These are phyloP conservation scores for Philaenus spumarius DNA, from an alignment of 1,140 invertebrate species.

Conservation along the genomic window DNA sequence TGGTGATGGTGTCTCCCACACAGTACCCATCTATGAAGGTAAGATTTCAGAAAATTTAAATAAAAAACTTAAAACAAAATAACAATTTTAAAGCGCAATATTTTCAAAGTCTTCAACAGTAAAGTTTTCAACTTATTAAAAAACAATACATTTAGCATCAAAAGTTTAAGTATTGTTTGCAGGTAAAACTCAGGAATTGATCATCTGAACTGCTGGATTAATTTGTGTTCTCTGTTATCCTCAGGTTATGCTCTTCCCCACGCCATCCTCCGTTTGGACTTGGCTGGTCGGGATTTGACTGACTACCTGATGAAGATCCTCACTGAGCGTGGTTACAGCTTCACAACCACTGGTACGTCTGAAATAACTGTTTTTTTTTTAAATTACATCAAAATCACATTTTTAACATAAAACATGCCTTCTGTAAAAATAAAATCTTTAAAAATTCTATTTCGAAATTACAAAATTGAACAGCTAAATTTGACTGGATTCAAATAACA, in stretches of 20 bases:
- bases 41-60: too few species aligned
- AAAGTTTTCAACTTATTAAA: neutral
- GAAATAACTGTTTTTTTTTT: neutral
- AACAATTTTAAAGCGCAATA: neutral
- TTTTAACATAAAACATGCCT: too few species aligned
- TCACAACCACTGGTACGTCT: constrained; percentile 43
- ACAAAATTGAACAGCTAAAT: too few species aligned
- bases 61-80: neutral
- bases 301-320: constrained; percentile 86
- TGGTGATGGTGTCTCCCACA: constrained; percentile 81
- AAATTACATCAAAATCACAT: neutral
- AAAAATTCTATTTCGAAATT: neutral
- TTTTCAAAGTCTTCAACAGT: neutral
- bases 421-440: too few species aligned
- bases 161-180: neutral
- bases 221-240: constrained; percentile 15
- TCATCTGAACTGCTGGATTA: neutral
- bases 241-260: constrained; percentile 53
- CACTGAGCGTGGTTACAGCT: constrained; percentile 58
- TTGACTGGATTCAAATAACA: too few species aligned
- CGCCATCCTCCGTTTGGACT: constrained; percentile 81
- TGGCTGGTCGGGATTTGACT: constrained; percentile 84
- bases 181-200: neutral
- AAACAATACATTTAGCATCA: neutral
- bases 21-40: constrained; percentile 80